Conservation (phyloP, 1,140 invertebrate genomes). For the Theocolax elegans region DNA sequence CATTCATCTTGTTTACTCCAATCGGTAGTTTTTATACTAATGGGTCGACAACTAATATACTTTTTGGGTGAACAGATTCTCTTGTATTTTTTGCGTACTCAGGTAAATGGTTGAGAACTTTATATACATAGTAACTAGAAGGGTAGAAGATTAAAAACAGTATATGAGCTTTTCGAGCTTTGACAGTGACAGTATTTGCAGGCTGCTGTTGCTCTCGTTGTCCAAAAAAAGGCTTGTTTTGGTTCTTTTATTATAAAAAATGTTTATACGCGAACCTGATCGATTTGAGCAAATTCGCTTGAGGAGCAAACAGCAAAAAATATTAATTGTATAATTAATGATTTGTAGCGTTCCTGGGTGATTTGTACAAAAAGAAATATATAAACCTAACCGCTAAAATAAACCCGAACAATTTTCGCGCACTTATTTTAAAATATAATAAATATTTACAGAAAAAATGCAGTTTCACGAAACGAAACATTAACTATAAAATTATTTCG, state of each 20-base stretch:
- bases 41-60: slow-evolving; percentile 22
- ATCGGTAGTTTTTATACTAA: slow-evolving; percentile 33
- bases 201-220: slow-evolving; percentile 36
- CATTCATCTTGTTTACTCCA: slow-evolving; percentile 19
- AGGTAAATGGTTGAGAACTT: slow-evolving; percentile 26
- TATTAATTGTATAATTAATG: not conserved
- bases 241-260: slow-evolving; percentile 35
- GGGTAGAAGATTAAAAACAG: slow-evolving; percentile 40
- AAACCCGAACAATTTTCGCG: slow-evolving; percentile 18
- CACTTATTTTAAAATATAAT: slow-evolving; percentile 28
- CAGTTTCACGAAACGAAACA: slow-evolving; percentile 32
- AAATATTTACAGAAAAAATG: slow-evolving; percentile 44
- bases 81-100: slow-evolving; percentile 24
- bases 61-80: slow-evolving; percentile 19
- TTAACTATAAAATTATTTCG: slow-evolving; percentile 24
- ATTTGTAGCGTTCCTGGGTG: slow-evolving; percentile 14
- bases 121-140: slow-evolving; percentile 39
- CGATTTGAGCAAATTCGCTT: slow-evolving; percentile 9
- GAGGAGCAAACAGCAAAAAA: slow-evolving; percentile 23
- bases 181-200: slow-evolving; percentile 38
- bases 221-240: slow-evolving; percentile 35
- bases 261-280: slow-evolving; percentile 1
- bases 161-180: slow-evolving; percentile 31
- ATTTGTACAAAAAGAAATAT: slow-evolving; percentile 43
- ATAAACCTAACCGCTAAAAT: slow-evolving; percentile 32